Evolutionary conservation across 2,797 vertebrate species (phyloP).

Genomic region (Poecilia wingei): DNA sequence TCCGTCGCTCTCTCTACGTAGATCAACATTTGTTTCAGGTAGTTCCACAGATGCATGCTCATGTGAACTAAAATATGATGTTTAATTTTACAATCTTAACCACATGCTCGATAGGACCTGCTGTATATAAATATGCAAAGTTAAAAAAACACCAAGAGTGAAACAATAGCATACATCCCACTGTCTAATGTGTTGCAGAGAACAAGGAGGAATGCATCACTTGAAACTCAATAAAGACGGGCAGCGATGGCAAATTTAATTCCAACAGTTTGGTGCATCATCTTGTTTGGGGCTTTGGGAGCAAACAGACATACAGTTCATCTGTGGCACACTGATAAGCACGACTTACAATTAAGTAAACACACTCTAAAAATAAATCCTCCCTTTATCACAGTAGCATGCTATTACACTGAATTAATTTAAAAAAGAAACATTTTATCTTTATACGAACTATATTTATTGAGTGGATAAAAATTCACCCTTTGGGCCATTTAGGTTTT

Average conservation of each 20-base stretch:
- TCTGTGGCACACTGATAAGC: not conserved
- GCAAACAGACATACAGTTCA: not conserved
- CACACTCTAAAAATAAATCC: not conserved
- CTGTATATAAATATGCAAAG: not conserved
- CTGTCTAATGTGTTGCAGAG: too few relatives aligned
- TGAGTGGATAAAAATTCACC: not conserved
- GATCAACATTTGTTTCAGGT: not conserved
- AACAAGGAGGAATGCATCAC: not conserved
- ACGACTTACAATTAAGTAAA: not conserved
- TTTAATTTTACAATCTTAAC: constrained; percentile 7
- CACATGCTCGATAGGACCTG: not conserved
- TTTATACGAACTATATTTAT: not conserved
- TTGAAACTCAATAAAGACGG: not conserved
- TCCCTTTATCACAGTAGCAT: not conserved
- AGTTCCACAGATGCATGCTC: not conserved
- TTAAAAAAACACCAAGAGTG: not conserved
- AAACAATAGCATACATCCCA: not conserved
- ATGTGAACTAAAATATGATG: not conserved
- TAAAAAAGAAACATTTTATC: not conserved
- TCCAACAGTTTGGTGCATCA: not conserved
- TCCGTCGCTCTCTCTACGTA: not conserved
- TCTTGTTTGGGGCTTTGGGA: not conserved
- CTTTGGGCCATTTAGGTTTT: not conserved
- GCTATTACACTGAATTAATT: not conserved
- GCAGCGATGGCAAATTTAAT: not conserved